A percentile compares a stretch with the other conserved stretches of the same genome.
Evolutionary conservation across 2,113 vertebrate species (phyloP).

Genomic region (Toxotes jaculatrix): DNA sequence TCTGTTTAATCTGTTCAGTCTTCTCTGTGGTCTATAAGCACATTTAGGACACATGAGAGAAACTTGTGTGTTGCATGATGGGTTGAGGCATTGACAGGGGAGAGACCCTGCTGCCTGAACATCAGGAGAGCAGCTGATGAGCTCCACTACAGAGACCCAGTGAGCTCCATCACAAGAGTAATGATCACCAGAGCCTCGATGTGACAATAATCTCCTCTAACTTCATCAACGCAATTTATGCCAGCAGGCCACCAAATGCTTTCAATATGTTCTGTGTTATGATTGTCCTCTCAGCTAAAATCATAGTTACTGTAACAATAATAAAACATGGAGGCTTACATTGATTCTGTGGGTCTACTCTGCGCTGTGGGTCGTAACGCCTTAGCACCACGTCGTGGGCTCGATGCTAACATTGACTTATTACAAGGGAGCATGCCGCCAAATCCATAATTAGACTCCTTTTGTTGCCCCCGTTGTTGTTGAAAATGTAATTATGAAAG

Average conservation of each 20-base stretch:
- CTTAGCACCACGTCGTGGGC: constrained; percentile 49
- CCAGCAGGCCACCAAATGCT: constrained; percentile 72
- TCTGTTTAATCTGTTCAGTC: constrained; percentile 6
- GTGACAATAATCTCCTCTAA: constrained; percentile 82
- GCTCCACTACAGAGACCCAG: constrained; percentile 55
- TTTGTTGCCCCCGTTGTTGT: constrained; percentile 88
- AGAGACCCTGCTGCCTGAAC: constrained; percentile 31
- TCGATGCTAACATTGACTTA: constrained; percentile 81
- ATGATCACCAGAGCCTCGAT: constrained; percentile 68
- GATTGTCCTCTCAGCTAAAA: constrained; percentile 73
- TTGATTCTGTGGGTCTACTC: constrained; percentile 60
- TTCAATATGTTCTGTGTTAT: constrained; percentile 68
- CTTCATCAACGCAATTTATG: constrained; percentile 80
- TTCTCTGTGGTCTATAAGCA: constrained; percentile 26
- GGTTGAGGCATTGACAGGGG: constrained; percentile 14
- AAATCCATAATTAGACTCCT: constrained; percentile 96
- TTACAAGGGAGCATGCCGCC: constrained; percentile 77
- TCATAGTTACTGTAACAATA: constrained; percentile 75
- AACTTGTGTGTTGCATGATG: constrained; percentile 22
- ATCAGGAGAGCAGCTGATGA: constrained; percentile 67
- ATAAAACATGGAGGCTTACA: constrained; percentile 68
- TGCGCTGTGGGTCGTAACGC: constrained; percentile 5
- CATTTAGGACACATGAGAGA: constrained; percentile 41
- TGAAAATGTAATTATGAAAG: constrained; percentile 99
- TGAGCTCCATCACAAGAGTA: constrained; percentile 71